A percentile compares a stretch with the other conserved stretches of the same genome.
Conservation (phyloP, 2,888 invertebrate genomes). For the Melanostoma scalare region DNA sequence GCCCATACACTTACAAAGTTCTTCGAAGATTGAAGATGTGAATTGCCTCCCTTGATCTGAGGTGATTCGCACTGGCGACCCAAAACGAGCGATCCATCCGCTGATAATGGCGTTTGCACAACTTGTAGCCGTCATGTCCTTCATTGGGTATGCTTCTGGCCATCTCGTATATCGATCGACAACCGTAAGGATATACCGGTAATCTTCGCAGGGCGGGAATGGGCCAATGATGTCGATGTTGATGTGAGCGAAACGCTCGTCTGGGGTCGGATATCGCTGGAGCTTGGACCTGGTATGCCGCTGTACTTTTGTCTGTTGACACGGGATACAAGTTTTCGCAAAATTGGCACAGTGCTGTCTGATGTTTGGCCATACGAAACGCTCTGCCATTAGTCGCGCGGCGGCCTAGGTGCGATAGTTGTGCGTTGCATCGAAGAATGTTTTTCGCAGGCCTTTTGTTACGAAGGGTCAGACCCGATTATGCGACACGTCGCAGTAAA, state of each 20-base stretch:
- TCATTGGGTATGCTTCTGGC: constrained; percentile 11
- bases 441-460: constrained; percentile 18
- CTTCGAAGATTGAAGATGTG: neutral
- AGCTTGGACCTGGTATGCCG: neutral
- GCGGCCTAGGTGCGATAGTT: constrained; percentile 11
- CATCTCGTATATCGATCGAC: constrained; percentile 8
- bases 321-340: neutral
- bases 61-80: constrained; percentile 4
- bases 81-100: constrained; percentile 22
- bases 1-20: constrained; percentile 8
- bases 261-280: neutral
- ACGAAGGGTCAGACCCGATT: constrained; percentile 23
- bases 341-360: neutral
- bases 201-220: constrained; percentile 9
- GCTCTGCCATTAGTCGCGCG: constrained; percentile 29
- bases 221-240: neutral
- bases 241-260: neutral
- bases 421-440: constrained; percentile 31
- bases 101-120: constrained; percentile 13
- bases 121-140: constrained; percentile 3
- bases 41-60: constrained; percentile 15
- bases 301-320: neutral
- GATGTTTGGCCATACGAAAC: constrained; percentile 36
- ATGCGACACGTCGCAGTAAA: constrained; percentile 22
- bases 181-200: constrained; percentile 5